phyloP scores from a whole-genome alignment of 2,888 invertebrate genomes.

The Gari tellinella region DNA sequence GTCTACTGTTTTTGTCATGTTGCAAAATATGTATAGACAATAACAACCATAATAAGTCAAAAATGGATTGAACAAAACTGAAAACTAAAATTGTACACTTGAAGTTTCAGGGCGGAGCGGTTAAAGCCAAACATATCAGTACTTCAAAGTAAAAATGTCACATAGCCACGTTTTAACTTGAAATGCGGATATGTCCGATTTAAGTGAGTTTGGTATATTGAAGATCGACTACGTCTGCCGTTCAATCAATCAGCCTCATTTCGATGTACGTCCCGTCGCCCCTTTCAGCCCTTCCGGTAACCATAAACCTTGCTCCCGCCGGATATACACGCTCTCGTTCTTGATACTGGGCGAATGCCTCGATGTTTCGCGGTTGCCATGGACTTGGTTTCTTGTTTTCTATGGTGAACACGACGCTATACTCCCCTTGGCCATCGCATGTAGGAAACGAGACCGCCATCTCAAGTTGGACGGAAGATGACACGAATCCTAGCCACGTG shows the following conservation, averaged over 20 bases:
- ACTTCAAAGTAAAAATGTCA: no score
- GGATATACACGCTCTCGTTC: conserved; percentile 61
- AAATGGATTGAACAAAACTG: no score
- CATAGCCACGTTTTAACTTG: no score
- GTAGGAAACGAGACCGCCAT: conserved; percentile 55
- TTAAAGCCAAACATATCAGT: no score
- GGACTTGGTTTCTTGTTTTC: conserved; percentile 32
- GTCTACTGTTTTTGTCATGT: no score
- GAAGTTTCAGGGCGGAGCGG: no score
- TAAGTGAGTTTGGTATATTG: no score
- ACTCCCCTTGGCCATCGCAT: conserved; percentile 20
- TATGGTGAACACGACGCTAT: conserved; percentile 38
- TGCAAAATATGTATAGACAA: no score
- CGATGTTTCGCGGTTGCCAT: conserved; percentile 56
- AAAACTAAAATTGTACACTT: no score
- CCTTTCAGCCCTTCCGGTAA: conserved; percentile 12
- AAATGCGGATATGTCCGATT: no score
- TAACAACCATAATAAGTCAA: no score
- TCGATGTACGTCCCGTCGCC: neutral
- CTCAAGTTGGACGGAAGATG: conserved; percentile 38
- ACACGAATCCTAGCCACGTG: conserved; percentile 54
- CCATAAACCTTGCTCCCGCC: conserved; percentile 48
- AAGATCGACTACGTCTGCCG: no score
- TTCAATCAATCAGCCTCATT: neutral
- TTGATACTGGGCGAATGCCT: conserved; percentile 37